phyloP scores from a whole-genome alignment of 2,888 invertebrate species.

The Mayetiola destructor region DNA sequence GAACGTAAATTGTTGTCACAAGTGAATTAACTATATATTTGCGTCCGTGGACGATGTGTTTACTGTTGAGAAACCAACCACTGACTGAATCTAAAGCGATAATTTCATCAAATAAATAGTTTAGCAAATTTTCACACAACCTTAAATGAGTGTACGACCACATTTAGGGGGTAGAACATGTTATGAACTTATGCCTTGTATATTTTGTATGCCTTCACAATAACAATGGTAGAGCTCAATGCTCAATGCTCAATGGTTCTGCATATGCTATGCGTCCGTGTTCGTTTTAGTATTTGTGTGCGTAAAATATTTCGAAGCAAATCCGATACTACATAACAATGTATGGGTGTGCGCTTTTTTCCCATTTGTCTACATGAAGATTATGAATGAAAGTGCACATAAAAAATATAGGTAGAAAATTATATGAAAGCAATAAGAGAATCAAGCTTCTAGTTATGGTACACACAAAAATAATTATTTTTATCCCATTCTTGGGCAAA shows the following conservation, averaged over 20 bases:
- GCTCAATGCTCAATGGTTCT: no score
- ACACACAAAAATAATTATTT: not conserved
- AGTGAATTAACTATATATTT: not conserved
- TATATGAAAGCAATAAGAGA: not conserved
- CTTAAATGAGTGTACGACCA: conserved; percentile 3
- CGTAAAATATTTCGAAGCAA: not conserved
- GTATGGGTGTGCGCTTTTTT: no score
- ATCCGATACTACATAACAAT: no score
- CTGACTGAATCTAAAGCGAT: conserved; percentile 13
- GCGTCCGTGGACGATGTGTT: not conserved
- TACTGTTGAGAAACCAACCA: conserved; percentile 15
- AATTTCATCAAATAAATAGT: conserved; percentile 16
- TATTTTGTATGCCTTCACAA: not conserved
- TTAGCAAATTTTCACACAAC: conserved; percentile 9
- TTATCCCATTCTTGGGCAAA: not conserved
- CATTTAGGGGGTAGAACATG: conserved; percentile 8
- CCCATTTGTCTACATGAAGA: no score
- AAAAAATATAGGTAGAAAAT: no score
- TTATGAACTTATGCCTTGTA: not conserved
- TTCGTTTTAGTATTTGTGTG: not conserved
- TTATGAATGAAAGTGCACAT: no score
- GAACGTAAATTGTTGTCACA: not conserved
- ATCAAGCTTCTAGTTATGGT: not conserved
- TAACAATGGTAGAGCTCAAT: no score
- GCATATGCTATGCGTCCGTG: not conserved